Evolutionary conservation across 2,797 vertebrate species (phyloP), one percentile per base, ranked within the genome.

Genomic region (Chromobotia macracanthus): DNA sequence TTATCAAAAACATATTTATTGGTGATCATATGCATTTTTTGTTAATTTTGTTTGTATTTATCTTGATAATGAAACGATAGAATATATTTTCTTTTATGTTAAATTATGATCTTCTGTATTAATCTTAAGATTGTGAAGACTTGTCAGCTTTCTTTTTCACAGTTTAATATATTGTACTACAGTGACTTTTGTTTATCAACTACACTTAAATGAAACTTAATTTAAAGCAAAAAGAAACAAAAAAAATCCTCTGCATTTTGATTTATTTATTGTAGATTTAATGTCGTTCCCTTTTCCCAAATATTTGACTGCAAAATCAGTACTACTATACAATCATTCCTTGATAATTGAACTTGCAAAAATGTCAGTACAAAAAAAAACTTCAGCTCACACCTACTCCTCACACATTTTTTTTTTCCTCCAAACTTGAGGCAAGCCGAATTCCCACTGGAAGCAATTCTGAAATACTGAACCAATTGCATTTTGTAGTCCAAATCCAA

Each of bases 31-130:
- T 97, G 96, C 96, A 96, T 97, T 94, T 94, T 88, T 94, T 93
- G 95, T 97, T 97, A 96, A 97, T 97, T 98, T 97, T 97, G 95
- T 97, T 98, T 96, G 96, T 98, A 99, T 99, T 99, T 99, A 98
- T 99, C 97, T 95, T 96, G 96, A 96, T 97, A 97, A 98, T 96
- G 96, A 98, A 95, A 97, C 96, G 95, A 97, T 98, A 98, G 96
- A 99, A 98, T 99, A 97, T 98, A 99, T 99, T 99, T 97, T 98
- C 97, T 98, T 98, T 98, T 98, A 97, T 98, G 94, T 97, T 98
- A 99, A 98, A 97, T 99, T 99, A 99, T 99, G 96, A 97, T 98
- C 95, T 96, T 98, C 96, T 95, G 95, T 97, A 98, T 97, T 98
- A 98, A 99, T 99, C 96, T 97, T 97, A 98, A 98, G 96, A 98